Evolutionary conservation across 2,888 invertebrate genomes (phyloP).

Genomic region (Harmothoe impar): DNA sequence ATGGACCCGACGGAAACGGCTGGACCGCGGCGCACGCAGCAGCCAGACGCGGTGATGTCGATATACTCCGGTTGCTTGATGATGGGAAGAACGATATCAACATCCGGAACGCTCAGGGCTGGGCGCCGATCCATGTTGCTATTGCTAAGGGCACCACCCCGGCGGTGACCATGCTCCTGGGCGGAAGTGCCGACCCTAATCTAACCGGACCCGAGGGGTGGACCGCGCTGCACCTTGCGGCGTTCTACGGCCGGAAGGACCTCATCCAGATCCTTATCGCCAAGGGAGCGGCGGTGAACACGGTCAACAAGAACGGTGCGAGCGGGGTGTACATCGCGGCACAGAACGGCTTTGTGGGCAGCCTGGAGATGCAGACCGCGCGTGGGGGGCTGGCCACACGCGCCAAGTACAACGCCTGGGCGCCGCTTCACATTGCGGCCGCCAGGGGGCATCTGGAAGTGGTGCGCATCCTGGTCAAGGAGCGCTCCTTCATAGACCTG

Average conservation of each 20-base stretch:
- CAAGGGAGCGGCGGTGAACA: slow-evolving; percentile 39
- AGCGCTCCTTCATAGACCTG: slow-evolving; percentile 61
- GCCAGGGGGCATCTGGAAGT: slow-evolving; percentile 66
- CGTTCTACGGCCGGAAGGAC: slow-evolving; percentile 64
- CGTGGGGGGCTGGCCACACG: background rate
- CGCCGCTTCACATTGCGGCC: slow-evolving; percentile 68
- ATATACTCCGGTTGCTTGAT: slow-evolving; percentile 58
- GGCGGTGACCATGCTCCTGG: slow-evolving; percentile 63
- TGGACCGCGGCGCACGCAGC: slow-evolving; percentile 67
- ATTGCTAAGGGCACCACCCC: slow-evolving; percentile 64
- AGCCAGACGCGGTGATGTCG: slow-evolving; percentile 63
- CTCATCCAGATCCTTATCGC: slow-evolving; percentile 62
- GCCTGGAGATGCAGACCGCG: slow-evolving; percentile 5
- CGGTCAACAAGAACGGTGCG: slow-evolving; percentile 61
- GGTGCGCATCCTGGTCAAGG: slow-evolving; percentile 62
- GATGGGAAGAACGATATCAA: slow-evolving; percentile 44
- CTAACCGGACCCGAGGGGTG: slow-evolving; percentile 67
- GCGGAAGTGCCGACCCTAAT: slow-evolving; percentile 63
- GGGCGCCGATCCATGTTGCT: slow-evolving; percentile 67
- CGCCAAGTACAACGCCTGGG: slow-evolving; percentile 66
- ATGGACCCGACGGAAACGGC: slow-evolving; percentile 67
- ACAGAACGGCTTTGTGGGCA: slow-evolving; percentile 63
- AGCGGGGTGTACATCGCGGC: slow-evolving; percentile 64
- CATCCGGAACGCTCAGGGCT: slow-evolving; percentile 60
- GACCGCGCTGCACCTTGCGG: slow-evolving; percentile 69